Base-by-base conservation (phyloP, 2,113 vertebrate genomes). In the Panthera leo region DNA sequence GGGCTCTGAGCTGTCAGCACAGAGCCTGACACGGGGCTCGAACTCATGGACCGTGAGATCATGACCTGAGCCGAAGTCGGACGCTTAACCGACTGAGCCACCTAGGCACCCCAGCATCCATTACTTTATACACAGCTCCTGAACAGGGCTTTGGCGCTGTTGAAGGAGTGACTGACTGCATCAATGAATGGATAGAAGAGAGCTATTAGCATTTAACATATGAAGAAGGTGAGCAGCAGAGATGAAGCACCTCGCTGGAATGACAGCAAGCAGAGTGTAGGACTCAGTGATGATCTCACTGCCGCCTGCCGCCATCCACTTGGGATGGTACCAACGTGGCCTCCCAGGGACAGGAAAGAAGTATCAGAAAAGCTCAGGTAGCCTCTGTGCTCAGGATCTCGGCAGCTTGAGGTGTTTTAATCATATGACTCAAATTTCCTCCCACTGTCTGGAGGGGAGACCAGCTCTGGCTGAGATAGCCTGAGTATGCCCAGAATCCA, bases 301-400 rank as follows among this genome's bases (percentile, higher is more conserved):
- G n/a, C 65, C 21, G 73, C 68, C 58, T 48, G 34, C 42, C 82
- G 19, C 45, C 5, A 3, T 58, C 21, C 27, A 6, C 63, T 42
- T 76, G 5, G 45, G 48, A 31, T 14, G 5, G 71, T n/a, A 34
- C 91, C n/a, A 34, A 42, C 78, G 2, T 61, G 87, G 79, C n/a
- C 76, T 96, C 61, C 79, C 65, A 70, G 95, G 97, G 73, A 89
- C 36, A 96, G 96, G 36, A 68, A 96, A 95, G 39, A 68, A 90
- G 61, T 95, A 39, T n/a, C n/a, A 96, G 91, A 65, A 95, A 86
- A 16, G 34, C 31, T 39, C 84, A 25, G 70, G 82, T 27, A 80
- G 58, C 90, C 96, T 83, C 82, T 97, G 36, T 85, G 88, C 89
- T 85, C 80, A 78, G 55, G 27, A 61, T 65, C 63, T 51, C 75